Evolutionary conservation across 2,888 invertebrate species (phyloP).

Genomic region (Folsomia candida): DNA sequence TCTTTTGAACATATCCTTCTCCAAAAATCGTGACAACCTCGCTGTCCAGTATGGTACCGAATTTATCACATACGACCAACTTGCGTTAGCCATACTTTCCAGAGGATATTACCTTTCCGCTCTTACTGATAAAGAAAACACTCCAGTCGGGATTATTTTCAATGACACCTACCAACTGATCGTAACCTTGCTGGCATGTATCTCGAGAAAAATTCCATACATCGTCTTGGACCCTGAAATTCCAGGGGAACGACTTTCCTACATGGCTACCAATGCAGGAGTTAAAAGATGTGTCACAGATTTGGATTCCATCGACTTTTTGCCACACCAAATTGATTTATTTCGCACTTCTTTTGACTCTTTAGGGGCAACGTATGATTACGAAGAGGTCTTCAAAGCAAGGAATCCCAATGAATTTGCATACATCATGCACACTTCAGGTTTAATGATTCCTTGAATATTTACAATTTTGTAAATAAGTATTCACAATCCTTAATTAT

Average conservation of each 20-base stretch:
- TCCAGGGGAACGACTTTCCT: neutral
- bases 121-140: neutral
- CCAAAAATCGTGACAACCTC: neutral
- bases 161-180: neutral
- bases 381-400: too few species aligned
- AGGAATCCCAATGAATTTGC: too few species aligned
- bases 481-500: too few species aligned
- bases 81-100: neutral
- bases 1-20: neutral
- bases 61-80: neutral
- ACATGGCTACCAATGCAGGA: neutral
- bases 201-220: neutral
- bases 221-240: neutral
- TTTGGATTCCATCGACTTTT: too few species aligned
- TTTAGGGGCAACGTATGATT: too few species aligned
- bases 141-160: neutral
- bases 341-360: too few species aligned
- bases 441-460: neutral
- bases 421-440: conserved; percentile 10
- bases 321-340: too few species aligned
- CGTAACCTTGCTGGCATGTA: neutral
- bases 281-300: too few species aligned
- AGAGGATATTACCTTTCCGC: neutral
- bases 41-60: neutral
- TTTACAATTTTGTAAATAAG: neutral